Conservation (phyloP, 2,888 invertebrate species). For the Oxycera nigricornis region DNA sequence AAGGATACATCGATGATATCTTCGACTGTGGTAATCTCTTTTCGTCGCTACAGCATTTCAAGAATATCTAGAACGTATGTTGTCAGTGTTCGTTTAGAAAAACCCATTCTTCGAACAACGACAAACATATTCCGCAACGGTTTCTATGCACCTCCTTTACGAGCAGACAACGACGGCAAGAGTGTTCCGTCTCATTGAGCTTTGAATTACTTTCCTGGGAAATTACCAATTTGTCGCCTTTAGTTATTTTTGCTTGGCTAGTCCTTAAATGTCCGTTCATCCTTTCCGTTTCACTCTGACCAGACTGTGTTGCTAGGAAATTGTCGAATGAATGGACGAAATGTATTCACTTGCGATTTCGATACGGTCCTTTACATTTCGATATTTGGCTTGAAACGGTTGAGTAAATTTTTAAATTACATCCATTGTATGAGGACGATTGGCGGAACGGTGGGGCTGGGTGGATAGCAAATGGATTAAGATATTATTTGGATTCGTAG, state of each 20-base stretch:
- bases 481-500: slow-evolving; percentile 5
- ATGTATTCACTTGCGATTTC: slow-evolving; percentile 17
- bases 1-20: no score
- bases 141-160: neutral
- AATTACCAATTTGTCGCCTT: slow-evolving; percentile 41
- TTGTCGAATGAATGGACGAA: neutral
- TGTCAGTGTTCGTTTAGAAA: no score
- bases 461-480: slow-evolving; percentile 4
- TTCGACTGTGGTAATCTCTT: no score
- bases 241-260: slow-evolving; percentile 36
- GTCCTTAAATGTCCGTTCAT: slow-evolving; percentile 29
- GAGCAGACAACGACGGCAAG: neutral
- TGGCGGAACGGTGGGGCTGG: neutral
- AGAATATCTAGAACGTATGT: no score
- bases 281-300: neutral
- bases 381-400: slow-evolving; percentile 24
- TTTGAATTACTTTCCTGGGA: slow-evolving; percentile 38
- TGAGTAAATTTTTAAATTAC: slow-evolving; percentile 21
- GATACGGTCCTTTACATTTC: slow-evolving; percentile 25
- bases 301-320: neutral
- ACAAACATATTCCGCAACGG: neutral
- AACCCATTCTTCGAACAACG: no score
- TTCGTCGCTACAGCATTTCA: no score
- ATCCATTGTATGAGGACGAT: neutral
- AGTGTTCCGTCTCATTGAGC: slow-evolving; percentile 34